Evolutionary conservation across 2,797 vertebrate species (phyloP).

Genomic region (Centroberyx gerrardi): DNA sequence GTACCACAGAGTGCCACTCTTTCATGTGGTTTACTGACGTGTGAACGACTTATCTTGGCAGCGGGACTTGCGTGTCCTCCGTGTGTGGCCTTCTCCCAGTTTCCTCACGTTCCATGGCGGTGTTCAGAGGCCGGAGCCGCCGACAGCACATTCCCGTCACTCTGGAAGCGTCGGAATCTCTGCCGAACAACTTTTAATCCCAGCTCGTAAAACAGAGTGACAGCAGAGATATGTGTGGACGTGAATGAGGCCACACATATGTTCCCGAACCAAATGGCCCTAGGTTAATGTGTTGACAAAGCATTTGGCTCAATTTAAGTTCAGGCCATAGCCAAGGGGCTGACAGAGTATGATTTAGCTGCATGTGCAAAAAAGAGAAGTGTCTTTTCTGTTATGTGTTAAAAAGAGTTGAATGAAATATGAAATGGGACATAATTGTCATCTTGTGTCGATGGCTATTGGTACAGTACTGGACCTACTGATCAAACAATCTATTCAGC

Average conservation of each 20-base stretch:
- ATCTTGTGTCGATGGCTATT: neutral
- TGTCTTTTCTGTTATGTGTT: conserved; percentile 27
- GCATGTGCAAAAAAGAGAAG: conserved; percentile 1
- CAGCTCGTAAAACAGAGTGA: conserved; percentile 76
- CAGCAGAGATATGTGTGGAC: conserved; percentile 69
- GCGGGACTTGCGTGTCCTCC: conserved; percentile 36
- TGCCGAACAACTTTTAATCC: conserved; percentile 66
- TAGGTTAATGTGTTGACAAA: conserved; percentile 60
- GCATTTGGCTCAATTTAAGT: conserved; percentile 48
- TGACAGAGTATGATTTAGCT: neutral
- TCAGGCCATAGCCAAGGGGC: neutral
- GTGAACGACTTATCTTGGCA: conserved; percentile 36
- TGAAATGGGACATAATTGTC: conserved; percentile 13
- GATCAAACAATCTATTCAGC: neutral
- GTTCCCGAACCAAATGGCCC: conserved; percentile 46
- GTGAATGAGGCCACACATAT: conserved; percentile 57
- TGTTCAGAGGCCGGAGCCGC: conserved; percentile 18
- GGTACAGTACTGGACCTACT: neutral
- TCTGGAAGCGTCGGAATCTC: conserved; percentile 57
- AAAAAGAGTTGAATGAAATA: conserved; percentile 24
- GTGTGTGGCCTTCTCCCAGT: conserved; percentile 62
- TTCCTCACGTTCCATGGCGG: conserved; percentile 57
- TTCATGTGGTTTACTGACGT: conserved; percentile 35
- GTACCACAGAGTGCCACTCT: neutral
- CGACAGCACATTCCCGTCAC: conserved; percentile 43